Evolutionary conservation across 2,888 invertebrate species (phyloP).

Genomic region (Pachliopta kotzebuea): DNA sequence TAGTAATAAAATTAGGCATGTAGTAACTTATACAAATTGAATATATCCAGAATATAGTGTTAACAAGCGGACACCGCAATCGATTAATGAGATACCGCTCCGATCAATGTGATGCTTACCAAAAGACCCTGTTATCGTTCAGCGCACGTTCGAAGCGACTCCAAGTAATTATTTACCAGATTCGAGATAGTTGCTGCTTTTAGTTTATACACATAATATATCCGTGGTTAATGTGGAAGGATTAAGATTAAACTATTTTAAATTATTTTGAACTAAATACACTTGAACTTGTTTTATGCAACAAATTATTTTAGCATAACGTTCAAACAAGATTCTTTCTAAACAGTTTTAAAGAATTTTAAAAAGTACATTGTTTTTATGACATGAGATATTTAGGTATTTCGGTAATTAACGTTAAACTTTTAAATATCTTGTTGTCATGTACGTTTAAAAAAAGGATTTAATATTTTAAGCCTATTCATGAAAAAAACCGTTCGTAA

Average conservation of each 20-base stretch:
- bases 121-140: slow-evolving; percentile 26
- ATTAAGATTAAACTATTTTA: neutral
- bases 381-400: too few relatives aligned
- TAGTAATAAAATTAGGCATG: neutral
- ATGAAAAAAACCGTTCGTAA: too few relatives aligned
- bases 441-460: too few relatives aligned
- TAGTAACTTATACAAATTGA: slow-evolving; percentile 8
- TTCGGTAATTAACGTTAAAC: too few relatives aligned
- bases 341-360: too few relatives aligned
- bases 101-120: slow-evolving; percentile 25
- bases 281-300: neutral
- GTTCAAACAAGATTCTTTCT: too few relatives aligned
- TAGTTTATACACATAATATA: neutral
- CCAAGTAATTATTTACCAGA: slow-evolving; percentile 25
- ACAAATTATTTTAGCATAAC: too few relatives aligned
- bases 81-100: slow-evolving; percentile 27
- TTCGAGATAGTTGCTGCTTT: slow-evolving; percentile 13
- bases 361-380: too few relatives aligned
- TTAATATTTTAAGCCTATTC: too few relatives aligned
- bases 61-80: slow-evolving; percentile 15
- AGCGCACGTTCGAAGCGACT: slow-evolving; percentile 20
- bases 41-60: slow-evolving; percentile 4
- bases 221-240: neutral
- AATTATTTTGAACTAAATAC: neutral
- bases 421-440: too few relatives aligned